These are phyloP conservation scores for Altica lythri DNA, from an alignment of 2,888 invertebrate species.

Conservation along the genomic window DNA sequence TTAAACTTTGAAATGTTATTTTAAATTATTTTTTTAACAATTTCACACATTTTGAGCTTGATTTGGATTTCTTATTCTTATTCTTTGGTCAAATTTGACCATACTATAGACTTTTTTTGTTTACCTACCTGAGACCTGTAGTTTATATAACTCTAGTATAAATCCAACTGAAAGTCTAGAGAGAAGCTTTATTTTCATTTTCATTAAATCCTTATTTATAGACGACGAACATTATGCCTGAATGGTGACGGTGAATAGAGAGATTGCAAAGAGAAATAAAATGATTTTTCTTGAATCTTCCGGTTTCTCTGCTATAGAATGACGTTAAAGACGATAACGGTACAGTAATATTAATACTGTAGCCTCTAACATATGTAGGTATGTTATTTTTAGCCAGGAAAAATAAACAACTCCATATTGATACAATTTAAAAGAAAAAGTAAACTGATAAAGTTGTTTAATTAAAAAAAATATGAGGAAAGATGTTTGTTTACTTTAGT, in stretches of 20 bases:
- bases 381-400: not conserved
- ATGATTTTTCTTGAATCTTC: not conserved
- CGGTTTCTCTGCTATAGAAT: not conserved
- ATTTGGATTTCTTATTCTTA: no score
- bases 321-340: not conserved
- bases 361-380: not conserved
- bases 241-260: not conserved
- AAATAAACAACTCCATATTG: constrained; percentile 2
- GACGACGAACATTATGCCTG: not conserved
- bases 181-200: no score
- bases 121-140: no score
- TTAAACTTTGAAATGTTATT: no score
- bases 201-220: no score
- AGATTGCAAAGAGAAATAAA: not conserved
- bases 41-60: no score
- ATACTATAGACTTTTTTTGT: no score
- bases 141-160: no score
- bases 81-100: no score
- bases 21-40: no score
- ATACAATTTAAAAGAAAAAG: not conserved
- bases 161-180: no score
- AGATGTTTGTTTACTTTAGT: no score
- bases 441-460: not conserved
- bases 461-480: not conserved
- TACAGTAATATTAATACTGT: not conserved